phyloP scores from a whole-genome alignment of 2,113 vertebrate species.

The Microcebus lehilahytsara region DNA sequence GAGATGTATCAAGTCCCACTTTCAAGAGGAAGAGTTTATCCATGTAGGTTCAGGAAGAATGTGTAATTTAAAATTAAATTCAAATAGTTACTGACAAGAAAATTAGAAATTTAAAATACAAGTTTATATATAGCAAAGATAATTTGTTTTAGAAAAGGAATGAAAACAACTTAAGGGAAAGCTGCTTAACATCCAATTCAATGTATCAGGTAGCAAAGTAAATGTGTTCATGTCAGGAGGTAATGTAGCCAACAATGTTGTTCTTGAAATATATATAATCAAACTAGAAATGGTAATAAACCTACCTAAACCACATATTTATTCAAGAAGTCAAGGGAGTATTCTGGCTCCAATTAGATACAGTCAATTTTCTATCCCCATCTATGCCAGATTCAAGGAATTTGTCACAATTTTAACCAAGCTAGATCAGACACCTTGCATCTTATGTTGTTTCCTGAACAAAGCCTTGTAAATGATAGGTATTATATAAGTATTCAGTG shows the following conservation, averaged over 20 bases:
- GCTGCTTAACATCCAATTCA: not conserved
- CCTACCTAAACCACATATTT: not conserved
- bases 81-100: not conserved
- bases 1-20: not conserved
- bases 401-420: not conserved
- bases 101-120: not conserved
- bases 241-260: not conserved
- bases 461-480: not conserved
- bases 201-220: not conserved
- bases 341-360: not conserved
- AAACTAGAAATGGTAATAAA: not conserved
- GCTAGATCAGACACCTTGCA: not conserved
- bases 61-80: not conserved
- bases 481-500: not conserved
- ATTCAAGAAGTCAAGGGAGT: not conserved
- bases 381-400: not conserved
- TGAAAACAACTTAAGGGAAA: not conserved
- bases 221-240: not conserved
- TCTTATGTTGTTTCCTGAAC: not conserved
- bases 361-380: not conserved
- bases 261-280: not conserved
- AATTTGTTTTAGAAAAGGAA: not conserved
- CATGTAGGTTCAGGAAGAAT: not conserved
- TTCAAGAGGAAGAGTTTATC: not conserved
- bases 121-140: not conserved